Base-by-base conservation (phyloP, 2,113 vertebrate species). In the Laticauda laticaudata region DNA sequence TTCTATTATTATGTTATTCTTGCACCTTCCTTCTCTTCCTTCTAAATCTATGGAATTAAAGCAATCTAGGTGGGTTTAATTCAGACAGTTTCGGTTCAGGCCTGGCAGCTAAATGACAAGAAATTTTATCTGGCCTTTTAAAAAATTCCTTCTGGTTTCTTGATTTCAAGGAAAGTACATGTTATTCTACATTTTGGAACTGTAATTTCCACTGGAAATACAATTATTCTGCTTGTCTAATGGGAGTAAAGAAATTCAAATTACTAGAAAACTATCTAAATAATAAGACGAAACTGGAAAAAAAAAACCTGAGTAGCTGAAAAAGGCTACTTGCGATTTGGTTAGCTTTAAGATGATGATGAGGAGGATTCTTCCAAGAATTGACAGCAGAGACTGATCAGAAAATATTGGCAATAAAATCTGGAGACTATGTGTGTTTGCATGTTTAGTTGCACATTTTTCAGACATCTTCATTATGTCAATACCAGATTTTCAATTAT, bases 391-490 rank as follows among this genome's bases (percentile, higher is more conserved):
- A 48, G 4, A 12, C 3, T 26, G 51, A 51, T 24, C 51, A 26
- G 8, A 34, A 81, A 55, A 55, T 26, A 51, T 12, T 87, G 64
- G 10, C 34, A 34, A 39, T 81, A 81, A 55, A 91, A 87, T 24
- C 18, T 29, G 43, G 43, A 21, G n/a, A 39, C 94, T 5, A 0
- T 87, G 51, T 89, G 34, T 94, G 14, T 61, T 61, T 26, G 9
- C 29, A 0, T 0, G 7, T 7, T 39, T 1, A 0, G 18, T 34
- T 89, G 5, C 9, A 45, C 1, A 0, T 21, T 34, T 91, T 7
- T 61, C 29, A 10, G 75, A 39, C 53, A 3, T 0, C 24, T 57
- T 45, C 15, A 54, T 34, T 75, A 0, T 24, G 4, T 23, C 5
- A 57, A 1, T 0, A 0, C 75, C 43, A 90, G 34, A 0, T 20